These are phyloP conservation scores for Penaeus vannamei DNA, from an alignment of 1,140 invertebrate genomes.

Conservation along the genomic window DNA sequence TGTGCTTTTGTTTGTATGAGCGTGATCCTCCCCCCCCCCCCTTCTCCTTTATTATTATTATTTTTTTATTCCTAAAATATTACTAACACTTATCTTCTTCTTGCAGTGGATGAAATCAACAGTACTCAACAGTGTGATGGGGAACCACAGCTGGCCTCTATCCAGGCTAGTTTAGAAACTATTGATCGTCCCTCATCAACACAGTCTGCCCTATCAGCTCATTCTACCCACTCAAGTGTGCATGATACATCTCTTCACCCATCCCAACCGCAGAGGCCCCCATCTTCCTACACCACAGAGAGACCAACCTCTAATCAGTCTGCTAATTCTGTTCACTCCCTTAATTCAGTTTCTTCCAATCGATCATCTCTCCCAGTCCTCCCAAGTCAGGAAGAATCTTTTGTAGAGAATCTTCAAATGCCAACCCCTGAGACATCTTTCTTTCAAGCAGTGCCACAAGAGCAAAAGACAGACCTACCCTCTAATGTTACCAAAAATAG, in stretches of 20 bases:
- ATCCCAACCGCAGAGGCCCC: constrained; percentile 34
- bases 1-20: no score
- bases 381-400: constrained; percentile 45
- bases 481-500: neutral
- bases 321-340: constrained; percentile 59
- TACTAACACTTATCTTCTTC: neutral
- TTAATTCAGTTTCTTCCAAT: constrained; percentile 50
- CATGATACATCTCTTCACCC: neutral
- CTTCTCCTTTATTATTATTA: no score
- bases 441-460: neutral
- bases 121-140: neutral
- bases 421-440: neutral
- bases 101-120: neutral
- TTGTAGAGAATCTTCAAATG: constrained; percentile 8
- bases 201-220: constrained; percentile 23
- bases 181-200: constrained; percentile 31
- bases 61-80: no score
- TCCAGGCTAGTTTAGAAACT: neutral
- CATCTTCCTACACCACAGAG: constrained; percentile 35
- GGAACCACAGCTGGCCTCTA: neutral
- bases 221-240: neutral
- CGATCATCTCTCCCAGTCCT: constrained; percentile 37
- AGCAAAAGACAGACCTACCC: neutral
- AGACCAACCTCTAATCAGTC: constrained; percentile 62
- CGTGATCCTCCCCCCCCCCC: no score